phyloP scores from a whole-genome alignment of 2,113 vertebrate species.

The Daubentonia madagascariensis region DNA sequence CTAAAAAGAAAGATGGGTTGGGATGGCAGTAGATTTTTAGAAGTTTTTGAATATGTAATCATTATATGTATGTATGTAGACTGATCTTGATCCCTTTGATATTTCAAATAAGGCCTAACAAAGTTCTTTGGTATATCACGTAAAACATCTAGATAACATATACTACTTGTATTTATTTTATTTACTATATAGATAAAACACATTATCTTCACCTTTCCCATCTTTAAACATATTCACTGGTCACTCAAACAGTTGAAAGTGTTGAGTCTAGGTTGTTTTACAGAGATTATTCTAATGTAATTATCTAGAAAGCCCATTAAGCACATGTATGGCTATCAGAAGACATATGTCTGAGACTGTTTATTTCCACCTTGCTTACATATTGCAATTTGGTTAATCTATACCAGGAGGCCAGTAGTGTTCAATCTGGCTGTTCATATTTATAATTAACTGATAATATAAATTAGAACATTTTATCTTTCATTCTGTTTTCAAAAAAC shows the following conservation, averaged over 20 bases:
- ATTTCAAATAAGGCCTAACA: not conserved
- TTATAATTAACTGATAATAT: not conserved
- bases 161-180: not conserved
- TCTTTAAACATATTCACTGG: not conserved
- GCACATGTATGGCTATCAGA: not conserved
- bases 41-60: not conserved
- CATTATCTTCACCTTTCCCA: not conserved
- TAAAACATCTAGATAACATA: not conserved
- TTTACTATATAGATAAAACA: not conserved
- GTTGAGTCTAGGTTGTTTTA: not conserved
- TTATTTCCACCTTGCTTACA: not conserved
- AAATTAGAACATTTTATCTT: not conserved
- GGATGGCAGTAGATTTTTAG: accelerated
- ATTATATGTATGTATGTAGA: not conserved
- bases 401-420: not conserved
- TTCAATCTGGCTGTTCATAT: not conserved
- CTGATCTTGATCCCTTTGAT: not conserved
- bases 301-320: not conserved
- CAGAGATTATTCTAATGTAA: not conserved
- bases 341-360: not conserved
- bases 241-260: not conserved
- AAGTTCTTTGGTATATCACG: not conserved
- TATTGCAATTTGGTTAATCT: not conserved
- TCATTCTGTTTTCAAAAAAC: not conserved
- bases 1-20: not conserved